Conservation (phyloP, 2,113 vertebrate genomes). For the Amazona vittata region DNA sequence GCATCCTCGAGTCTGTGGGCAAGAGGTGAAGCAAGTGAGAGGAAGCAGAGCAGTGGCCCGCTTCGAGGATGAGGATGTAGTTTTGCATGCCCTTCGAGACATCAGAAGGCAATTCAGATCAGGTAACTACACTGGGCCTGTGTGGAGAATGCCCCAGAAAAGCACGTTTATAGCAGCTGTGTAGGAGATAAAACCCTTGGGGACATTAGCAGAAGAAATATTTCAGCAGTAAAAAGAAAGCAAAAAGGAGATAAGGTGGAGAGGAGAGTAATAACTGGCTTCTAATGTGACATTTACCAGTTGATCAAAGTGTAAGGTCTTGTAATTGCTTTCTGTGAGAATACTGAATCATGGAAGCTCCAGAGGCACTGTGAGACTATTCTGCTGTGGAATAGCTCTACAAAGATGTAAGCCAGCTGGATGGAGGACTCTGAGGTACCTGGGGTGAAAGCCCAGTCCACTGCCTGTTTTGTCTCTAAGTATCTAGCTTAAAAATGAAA, state of each 20-base stretch:
- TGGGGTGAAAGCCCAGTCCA: neutral
- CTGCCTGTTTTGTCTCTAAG: neutral
- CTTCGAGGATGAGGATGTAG: neutral
- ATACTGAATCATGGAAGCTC: neutral
- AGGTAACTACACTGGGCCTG: constrained; percentile 36
- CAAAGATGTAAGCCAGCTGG: neutral
- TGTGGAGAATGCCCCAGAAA: constrained; percentile 38
- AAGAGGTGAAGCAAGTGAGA: constrained; percentile 68
- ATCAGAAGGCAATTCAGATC: constrained; percentile 62
- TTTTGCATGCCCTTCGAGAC: constrained; percentile 72
- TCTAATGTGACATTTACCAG: neutral
- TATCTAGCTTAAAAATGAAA: neutral
- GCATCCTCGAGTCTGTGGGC: constrained; percentile 84
- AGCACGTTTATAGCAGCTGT: constrained; percentile 49
- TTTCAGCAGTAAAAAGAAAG: constrained; percentile 57
- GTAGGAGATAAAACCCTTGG: neutral
- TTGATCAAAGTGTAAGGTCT: neutral
- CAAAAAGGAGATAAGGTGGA: constrained; percentile 70
- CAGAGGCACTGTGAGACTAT: neutral
- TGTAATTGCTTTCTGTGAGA: neutral
- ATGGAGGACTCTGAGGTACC: neutral
- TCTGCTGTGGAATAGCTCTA: neutral
- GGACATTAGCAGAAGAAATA: constrained; percentile 45
- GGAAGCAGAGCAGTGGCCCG: constrained; percentile 11
- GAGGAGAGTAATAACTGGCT: neutral